A percentile compares a stretch with the other conserved stretches of the same genome.
These are phyloP conservation scores for Aldrovandia affinis DNA, from an alignment of 2,797 vertebrate genomes.

Conservation along the genomic window DNA sequence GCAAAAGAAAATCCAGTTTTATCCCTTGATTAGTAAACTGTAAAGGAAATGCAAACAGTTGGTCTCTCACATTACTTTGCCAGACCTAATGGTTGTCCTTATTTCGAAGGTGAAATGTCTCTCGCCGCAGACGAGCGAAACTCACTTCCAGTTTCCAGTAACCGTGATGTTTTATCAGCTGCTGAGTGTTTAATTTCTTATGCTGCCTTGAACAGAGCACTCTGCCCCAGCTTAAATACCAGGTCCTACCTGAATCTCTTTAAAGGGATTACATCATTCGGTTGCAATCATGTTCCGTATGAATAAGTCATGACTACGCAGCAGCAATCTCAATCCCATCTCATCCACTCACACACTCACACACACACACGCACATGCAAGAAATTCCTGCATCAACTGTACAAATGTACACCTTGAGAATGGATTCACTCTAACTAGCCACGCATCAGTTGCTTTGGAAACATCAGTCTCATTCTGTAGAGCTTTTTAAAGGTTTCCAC, in stretches of 20 bases:
- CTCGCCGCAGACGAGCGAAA: not conserved
- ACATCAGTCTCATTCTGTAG: not conserved
- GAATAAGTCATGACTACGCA: constrained; percentile 53
- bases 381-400: not conserved
- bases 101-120: constrained; percentile 52
- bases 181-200: constrained; percentile 22
- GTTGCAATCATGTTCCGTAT: constrained; percentile 42
- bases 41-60: constrained; percentile 59
- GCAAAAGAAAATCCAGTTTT: constrained; percentile 26
- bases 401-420: not conserved
- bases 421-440: not conserved
- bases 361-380: constrained; percentile 9
- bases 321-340: constrained; percentile 33
- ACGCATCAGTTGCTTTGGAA: not conserved
- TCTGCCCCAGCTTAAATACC: not conserved
- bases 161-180: constrained; percentile 24
- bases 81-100: constrained; percentile 64
- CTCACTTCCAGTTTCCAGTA: constrained; percentile 36
- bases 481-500: not conserved
- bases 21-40: constrained; percentile 56
- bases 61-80: constrained; percentile 31
- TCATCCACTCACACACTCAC: constrained; percentile 3
- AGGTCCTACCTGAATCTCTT: not conserved
- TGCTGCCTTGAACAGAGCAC: constrained; percentile 34
- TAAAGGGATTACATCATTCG: constrained; percentile 17